Evolutionary conservation across 2,113 vertebrate genomes (phyloP).

Genomic region (Pseudorhombus dupliciocellatus): DNA sequence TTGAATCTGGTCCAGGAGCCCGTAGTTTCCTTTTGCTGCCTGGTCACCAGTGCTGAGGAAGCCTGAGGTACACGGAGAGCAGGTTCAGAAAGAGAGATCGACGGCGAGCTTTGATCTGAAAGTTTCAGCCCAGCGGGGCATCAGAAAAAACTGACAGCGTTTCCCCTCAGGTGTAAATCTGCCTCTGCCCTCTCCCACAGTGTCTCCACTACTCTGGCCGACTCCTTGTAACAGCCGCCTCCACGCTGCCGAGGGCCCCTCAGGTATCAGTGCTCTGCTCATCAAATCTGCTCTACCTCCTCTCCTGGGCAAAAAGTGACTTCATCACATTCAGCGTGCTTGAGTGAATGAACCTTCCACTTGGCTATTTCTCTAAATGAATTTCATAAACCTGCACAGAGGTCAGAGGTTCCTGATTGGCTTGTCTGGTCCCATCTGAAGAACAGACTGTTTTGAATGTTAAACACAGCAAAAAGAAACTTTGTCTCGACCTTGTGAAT

Average conservation of each 20-base stretch:
- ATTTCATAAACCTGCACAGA: slow-evolving; percentile 50
- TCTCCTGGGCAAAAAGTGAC: slow-evolving; percentile 4
- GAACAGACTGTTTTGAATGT: slow-evolving; percentile 48
- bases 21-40: slow-evolving; percentile 97
- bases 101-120: slow-evolving; percentile 54
- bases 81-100: slow-evolving; percentile 27
- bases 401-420: slow-evolving; percentile 45
- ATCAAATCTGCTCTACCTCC: slow-evolving; percentile 36
- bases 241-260: slow-evolving; percentile 2
- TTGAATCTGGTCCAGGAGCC: slow-evolving; percentile 97
- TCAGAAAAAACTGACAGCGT: slow-evolving; percentile 40
- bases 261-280: slow-evolving; percentile 27
- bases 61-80: slow-evolving; percentile 77
- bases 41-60: slow-evolving; percentile 98
- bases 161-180: slow-evolving; percentile 58
- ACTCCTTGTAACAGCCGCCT: slow-evolving; percentile 38
- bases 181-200: slow-evolving; percentile 44
- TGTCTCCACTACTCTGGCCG: slow-evolving; percentile 41
- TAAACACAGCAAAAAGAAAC: slow-evolving; percentile 37
- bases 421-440: slow-evolving; percentile 48
- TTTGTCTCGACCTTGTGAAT: slow-evolving; percentile 60
- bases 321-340: slow-evolving; percentile 41
- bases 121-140: slow-evolving; percentile 38
- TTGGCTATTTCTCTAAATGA: slow-evolving; percentile 25
- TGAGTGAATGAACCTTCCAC: slow-evolving; percentile 44